Evolutionary conservation across 1,140 invertebrate species (phyloP), one percentile per base, ranked within the genome.

Genomic region (Camponotus vicinus): DNA sequence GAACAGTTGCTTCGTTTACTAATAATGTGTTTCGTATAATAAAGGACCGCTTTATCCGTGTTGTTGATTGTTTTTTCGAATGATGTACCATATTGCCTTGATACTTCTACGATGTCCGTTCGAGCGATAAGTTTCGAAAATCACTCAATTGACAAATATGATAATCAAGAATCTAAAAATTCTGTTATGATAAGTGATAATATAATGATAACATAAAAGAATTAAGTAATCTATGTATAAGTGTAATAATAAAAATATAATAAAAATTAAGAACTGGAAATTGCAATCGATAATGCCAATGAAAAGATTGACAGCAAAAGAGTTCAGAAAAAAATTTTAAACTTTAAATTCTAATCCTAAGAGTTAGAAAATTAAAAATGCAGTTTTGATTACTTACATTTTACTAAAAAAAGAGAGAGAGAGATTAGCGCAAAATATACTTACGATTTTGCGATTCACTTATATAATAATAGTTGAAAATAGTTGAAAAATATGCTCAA

Each of bases 1-100:
- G 97, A 80, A 96, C 96, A 1, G 96, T 95, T 27, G 97, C 97
- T 93, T 97, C 97, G 92, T 97, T 97, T 32, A 96, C 96, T 76
- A 96, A 93, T 21, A 96, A 88, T 90, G 97, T 96, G 32, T 96
- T 96, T 89, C 92, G 91, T 9, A 91, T 66, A 15, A 69, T 9
- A 61, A 64, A 34, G 4, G 79, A 34, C 67, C 96, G 95, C 32
- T 94, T 94, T 6, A 91, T 90, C 11, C 95, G 95, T 45, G 9
- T n/a, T 42, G 40, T 18, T 37, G 92, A 93, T 87, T 96, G 96
- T 92, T 92, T 11, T 76, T 88, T 88, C 9, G 45, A 27, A 49
- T 40, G 57, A 70, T 78, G 59, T 57, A 77, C 40, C 88, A 90
- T 90, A 85, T 42, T 64, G 57, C 61, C 42, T 45, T 18, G n/a